Evolutionary conservation across 2,113 vertebrate species (phyloP).

Genomic region (Equus przewalskii): DNA sequence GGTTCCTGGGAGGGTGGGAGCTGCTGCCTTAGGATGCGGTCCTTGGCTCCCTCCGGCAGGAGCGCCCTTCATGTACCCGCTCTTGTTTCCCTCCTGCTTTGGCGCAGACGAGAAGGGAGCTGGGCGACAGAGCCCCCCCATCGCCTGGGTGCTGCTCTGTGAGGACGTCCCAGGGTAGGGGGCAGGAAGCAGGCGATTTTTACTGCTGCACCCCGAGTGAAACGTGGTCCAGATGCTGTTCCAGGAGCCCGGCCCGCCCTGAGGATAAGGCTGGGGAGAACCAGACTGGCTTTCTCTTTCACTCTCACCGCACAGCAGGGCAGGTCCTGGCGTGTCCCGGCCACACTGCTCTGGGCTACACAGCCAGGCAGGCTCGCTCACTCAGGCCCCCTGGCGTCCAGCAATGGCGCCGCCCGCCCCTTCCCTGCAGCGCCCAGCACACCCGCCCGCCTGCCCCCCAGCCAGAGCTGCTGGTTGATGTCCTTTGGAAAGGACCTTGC

Average conservation of each 20-base stretch:
- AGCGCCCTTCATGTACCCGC: too few species aligned
- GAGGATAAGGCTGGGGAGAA: not conserved
- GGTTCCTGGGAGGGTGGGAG: not conserved
- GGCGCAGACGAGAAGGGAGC: not conserved
- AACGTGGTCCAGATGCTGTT: fast-evolving
- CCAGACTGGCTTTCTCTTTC: not conserved
- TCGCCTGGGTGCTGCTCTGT: too few species aligned
- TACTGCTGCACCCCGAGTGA: not conserved
- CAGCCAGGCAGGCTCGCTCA: too few species aligned
- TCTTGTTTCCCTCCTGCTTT: not conserved
- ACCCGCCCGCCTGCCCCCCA: not conserved
- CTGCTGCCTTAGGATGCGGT: not conserved
- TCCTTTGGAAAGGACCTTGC: not conserved
- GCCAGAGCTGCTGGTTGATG: not conserved
- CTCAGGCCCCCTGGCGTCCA: too few species aligned
- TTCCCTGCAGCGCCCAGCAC: not conserved
- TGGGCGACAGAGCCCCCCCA: too few species aligned
- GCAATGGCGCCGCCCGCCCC: too few species aligned
- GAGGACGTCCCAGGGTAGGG: too few species aligned
- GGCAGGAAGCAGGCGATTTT: too few species aligned
- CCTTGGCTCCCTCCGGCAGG: not conserved
- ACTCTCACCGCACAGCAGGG: not conserved
- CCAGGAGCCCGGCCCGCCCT: not conserved
- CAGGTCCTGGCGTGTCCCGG: not conserved
- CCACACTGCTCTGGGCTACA: not conserved